These are phyloP conservation scores for Aptenodytes patagonicus DNA, from an alignment of 2,113 vertebrate species.

Conservation along the genomic window DNA sequence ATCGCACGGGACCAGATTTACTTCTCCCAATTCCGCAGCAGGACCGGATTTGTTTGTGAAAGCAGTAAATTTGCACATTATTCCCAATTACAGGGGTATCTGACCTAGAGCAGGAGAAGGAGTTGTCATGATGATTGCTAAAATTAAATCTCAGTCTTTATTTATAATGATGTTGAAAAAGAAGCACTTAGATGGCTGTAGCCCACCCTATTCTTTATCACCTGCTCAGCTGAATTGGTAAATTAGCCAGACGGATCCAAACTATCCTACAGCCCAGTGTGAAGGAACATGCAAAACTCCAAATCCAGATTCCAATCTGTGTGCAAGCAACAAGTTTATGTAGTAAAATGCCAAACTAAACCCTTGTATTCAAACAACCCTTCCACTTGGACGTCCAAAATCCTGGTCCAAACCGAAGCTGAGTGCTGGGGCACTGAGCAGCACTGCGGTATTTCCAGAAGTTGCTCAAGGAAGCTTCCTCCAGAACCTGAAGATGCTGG, in stretches of 20 bases:
- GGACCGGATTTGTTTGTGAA: neutral
- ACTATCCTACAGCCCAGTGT: neutral
- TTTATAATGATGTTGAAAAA: neutral
- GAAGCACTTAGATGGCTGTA: neutral
- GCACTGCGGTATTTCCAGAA: neutral
- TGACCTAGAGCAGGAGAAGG: neutral
- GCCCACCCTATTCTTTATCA: neutral
- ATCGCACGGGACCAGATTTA: neutral
- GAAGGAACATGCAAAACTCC: neutral
- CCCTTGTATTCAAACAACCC: neutral
- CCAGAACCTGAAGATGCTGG: neutral
- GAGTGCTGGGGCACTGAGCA: neutral
- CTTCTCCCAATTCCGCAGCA: neutral
- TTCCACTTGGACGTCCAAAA: neutral
- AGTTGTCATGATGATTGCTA: neutral
- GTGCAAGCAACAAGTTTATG: neutral
- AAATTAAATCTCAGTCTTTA: neutral
- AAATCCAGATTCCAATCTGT: neutral
- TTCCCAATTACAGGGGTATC: neutral
- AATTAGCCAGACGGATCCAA: neutral
- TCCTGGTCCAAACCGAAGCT: neutral
- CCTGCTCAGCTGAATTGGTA: neutral
- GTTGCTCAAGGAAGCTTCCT: neutral
- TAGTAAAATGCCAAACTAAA: neutral
- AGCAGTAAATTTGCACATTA: neutral